Conservation (phyloP, 2,888 invertebrate species). For the Hypomecis atomaria region DNA sequence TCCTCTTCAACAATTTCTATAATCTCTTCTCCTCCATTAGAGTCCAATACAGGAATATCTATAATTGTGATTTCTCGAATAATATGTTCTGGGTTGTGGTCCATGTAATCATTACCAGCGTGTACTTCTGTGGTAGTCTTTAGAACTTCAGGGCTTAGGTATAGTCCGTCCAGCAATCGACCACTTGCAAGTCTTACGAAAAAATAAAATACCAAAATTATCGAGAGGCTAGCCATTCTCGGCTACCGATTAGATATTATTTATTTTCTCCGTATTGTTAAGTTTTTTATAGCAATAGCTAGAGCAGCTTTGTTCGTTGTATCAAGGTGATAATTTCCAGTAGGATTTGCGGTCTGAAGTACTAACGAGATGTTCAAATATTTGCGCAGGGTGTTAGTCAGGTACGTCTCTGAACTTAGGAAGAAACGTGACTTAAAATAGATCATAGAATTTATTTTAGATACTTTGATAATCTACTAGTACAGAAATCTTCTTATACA, state of each 20-base stretch:
- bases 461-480: too few relatives aligned
- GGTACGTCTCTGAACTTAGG: slow-evolving; percentile 11
- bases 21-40: slow-evolving; percentile 24
- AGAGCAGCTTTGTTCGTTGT: not conserved
- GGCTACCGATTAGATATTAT: slow-evolving; percentile 36
- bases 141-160: slow-evolving; percentile 64
- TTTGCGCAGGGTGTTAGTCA: slow-evolving; percentile 26
- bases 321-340: slow-evolving; percentile 47
- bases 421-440: not conserved
- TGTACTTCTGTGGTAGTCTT: slow-evolving; percentile 57
- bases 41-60: slow-evolving; percentile 34
- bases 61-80: slow-evolving; percentile 38
- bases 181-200: slow-evolving; percentile 48
- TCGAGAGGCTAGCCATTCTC: slow-evolving; percentile 60
- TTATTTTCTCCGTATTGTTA: slow-evolving; percentile 30
- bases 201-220: slow-evolving; percentile 51
- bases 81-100: slow-evolving; percentile 60
- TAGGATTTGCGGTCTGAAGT: slow-evolving; percentile 21
- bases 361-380: slow-evolving; percentile 32
- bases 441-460: too few relatives aligned
- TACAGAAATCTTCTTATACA: too few relatives aligned
- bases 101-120: slow-evolving; percentile 66
- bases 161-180: slow-evolving; percentile 56
- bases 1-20: slow-evolving; percentile 35
- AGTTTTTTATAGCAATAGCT: slow-evolving; percentile 42